Conservation (phyloP, 2,888 invertebrate species). For the Nymphalis polychloros region DNA sequence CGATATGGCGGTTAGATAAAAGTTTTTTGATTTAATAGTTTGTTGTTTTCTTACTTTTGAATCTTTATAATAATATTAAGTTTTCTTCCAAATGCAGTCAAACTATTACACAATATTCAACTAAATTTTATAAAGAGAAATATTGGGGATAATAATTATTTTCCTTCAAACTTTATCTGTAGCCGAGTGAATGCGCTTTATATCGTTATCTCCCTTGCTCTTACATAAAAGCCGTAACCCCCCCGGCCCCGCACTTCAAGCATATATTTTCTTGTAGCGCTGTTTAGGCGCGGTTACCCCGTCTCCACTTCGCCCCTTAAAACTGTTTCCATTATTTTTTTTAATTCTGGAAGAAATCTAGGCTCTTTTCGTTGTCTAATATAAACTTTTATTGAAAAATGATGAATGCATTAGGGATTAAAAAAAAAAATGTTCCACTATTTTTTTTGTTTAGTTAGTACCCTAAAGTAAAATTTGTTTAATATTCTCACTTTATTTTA, state of each 20-base stretch:
- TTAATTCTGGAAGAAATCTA: not conserved
- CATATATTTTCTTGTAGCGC: constrained; percentile 61
- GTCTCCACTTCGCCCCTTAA: constrained; percentile 67
- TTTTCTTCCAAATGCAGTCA: not conserved
- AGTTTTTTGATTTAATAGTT: not conserved
- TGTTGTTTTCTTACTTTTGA: not conserved
- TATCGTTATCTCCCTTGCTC: constrained; percentile 49
- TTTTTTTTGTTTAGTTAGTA: no score
- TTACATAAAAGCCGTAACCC: constrained; percentile 41
- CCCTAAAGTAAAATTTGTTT: no score
- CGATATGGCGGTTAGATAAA: not conserved
- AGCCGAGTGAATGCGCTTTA: constrained; percentile 44
- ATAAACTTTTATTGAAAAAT: not conserved
- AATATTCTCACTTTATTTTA: no score
- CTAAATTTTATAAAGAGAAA: constrained; percentile 49
- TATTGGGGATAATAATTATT: constrained; percentile 47
- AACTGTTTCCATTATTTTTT: constrained; percentile 62
- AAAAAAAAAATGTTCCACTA: no score
- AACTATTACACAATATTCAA: not conserved
- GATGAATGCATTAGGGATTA: no score
- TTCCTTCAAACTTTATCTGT: constrained; percentile 70
- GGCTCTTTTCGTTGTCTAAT: not conserved
- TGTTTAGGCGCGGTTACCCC: constrained; percentile 65
- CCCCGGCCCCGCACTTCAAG: constrained; percentile 50
- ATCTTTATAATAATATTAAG: not conserved